Evolutionary conservation across 1,140 invertebrate genomes (phyloP), one percentile per base, ranked within the genome.

Genomic region (Megalopta genalis): DNA sequence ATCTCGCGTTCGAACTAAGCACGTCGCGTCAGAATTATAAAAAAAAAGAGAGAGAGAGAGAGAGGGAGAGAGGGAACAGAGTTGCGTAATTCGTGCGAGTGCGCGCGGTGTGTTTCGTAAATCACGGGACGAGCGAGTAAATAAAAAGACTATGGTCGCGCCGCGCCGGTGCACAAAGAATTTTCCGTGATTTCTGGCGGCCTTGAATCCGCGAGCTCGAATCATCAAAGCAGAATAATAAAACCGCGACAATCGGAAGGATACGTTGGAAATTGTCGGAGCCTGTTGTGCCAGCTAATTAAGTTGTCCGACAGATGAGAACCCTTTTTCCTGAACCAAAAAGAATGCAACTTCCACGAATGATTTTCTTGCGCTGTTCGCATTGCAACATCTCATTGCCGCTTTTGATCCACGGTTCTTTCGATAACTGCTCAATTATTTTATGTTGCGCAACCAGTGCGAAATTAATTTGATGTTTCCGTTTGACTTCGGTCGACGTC

Each of bases 171-270:
- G 23, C 23, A 23, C 57, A 14, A 25, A 12, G 25, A 12, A 25
- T 74, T 54, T 74, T 74, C 72, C 32, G n/a, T n/a, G 60, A 60
- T 25, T 60, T 23, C 59, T 25, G 42, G 42, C 46, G 62, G n/a
- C 62, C 72, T 74, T 74, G 62, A 62, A n/a, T 32, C 14, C 16
- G n/a, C 21, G 12, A 3, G 18, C 70, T 23, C 42, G 49, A 64
- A 67, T 46, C 39, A 52, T 63, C 60, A 16, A 18, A 42, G 12
- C 6, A 12, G 42, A 64, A 64, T 64, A 73, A 49, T 52, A 64
- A 73, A n/a, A 52, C 27, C 16, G 32, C 16, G 23, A 16, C 32
- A 27, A 23, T 1, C 16, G 37, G 25, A 27, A 62, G 23, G 69
- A 62, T 60, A n/a, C 42, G 42, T 12, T 46, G 10, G 14, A 46